Conservation (phyloP, 2,888 invertebrate species). For the Hololepta plana region DNA sequence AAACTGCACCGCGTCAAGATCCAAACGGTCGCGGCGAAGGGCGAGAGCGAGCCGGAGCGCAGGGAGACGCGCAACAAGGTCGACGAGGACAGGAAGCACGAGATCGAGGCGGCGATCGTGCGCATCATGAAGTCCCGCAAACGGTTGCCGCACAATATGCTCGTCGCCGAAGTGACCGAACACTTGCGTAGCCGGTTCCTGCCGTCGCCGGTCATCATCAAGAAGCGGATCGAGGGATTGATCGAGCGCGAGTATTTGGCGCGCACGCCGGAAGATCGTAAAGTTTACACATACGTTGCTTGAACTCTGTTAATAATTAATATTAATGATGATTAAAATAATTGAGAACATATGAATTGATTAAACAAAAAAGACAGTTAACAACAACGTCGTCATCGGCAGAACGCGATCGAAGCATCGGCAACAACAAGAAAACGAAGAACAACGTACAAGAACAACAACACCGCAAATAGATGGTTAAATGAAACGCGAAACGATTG, state of each 20-base stretch:
- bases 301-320: too few species aligned
- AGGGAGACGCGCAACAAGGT: conserved; percentile 87
- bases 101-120: conserved; percentile 98
- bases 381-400: too few species aligned
- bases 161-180: conserved; percentile 94
- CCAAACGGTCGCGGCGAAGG: conserved; percentile 86
- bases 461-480: too few species aligned
- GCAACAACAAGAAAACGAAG: too few species aligned
- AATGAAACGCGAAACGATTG: too few species aligned
- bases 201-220: conserved; percentile 95
- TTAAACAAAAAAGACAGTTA: too few species aligned
- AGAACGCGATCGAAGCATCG: too few species aligned
- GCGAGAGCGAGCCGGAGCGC: conserved; percentile 97
- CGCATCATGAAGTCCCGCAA: conserved; percentile 98
- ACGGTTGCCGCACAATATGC: conserved; percentile 82
- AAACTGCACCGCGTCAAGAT: conserved; percentile 92
- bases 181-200: conserved; percentile 93
- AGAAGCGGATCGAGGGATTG: conserved; percentile 97
- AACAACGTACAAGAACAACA: too few species aligned
- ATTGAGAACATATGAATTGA: too few species aligned
- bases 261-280: conserved; percentile 91
- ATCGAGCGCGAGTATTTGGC: conserved; percentile 98
- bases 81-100: conserved; percentile 97
- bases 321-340: too few species aligned
- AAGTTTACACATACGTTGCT: conserved; percentile 92